Base-by-base conservation (phyloP, 53 echinoderm and acorn worm species). In the Zoroaster sp. region DNA sequence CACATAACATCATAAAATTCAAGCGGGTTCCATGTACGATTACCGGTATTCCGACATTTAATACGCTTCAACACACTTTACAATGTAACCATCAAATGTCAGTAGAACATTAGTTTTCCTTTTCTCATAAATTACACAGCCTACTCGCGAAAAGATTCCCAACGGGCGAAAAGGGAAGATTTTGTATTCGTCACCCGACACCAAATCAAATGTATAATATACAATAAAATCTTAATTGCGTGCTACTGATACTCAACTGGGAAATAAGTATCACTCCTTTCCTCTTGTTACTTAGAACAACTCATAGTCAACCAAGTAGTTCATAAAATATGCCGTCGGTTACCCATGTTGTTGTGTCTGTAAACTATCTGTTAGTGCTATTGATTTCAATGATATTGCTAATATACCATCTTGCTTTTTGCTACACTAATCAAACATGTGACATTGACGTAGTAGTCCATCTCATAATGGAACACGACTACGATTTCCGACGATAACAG, bases 1-100 rank as follows among this genome's bases (percentile, higher is more conserved):
- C n/a, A 9, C 0, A 28, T 9, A 28, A 59, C 3, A 59, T 10
- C 63, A 59, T 28, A 59, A 8, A 59, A 59, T 10, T 8, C 63
- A 6, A 59, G 11, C 63, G 21, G 25, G 63, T 59, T 28, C 63
- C 63, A 9, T 25, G 25, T 21, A 28, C n/a, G 23, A 8, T 25
- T 2, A 2, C 23, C 63, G 63, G 21, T 59, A 59, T 28, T 28
- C 23, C 63, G 63, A 25, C 28, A 59, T 28, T 28, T 25, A 28
- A 59, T 59, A 59, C 63, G 63, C 40, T 53, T 31, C 40, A 37
- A 17, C 65, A 38, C 65, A 79, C 40, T 79, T 77, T 53, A 31
- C 76, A 76, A 46, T 47, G 34, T 33, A 78, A 78, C 34, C 55
- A 78, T 78, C 38, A 78, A 35, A 78, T 17, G 63, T 79, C 79